These are phyloP conservation scores for Eucera pruinosa DNA, from an alignment of 2,888 invertebrate genomes.

Conservation along the genomic window DNA sequence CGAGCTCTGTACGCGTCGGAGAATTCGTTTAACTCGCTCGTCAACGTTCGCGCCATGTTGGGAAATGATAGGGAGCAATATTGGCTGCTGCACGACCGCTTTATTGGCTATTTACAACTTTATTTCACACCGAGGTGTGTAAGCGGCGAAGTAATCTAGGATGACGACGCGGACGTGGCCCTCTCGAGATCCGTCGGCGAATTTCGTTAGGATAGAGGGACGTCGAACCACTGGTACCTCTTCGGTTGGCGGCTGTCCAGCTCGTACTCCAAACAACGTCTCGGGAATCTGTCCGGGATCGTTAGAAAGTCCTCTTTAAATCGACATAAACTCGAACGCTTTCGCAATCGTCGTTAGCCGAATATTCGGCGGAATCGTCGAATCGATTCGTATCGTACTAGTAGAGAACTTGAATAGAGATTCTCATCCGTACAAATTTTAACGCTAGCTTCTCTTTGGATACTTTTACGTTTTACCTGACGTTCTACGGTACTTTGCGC, in stretches of 20 bases:
- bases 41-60: not conserved
- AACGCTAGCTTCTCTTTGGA: no score
- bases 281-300: conserved; percentile 70
- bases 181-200: conserved; percentile 3
- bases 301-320: conserved; percentile 54
- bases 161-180: conserved; percentile 10
- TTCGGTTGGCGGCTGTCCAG: conserved; percentile 77
- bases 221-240: conserved; percentile 81
- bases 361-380: not conserved
- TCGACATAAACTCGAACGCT: conserved; percentile 5
- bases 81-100: not conserved
- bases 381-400: no score
- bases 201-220: conserved; percentile 72
- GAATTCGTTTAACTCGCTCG: conserved; percentile 15
- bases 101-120: no score
- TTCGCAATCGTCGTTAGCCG: not conserved
- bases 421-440: no score
- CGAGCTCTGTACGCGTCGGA: not conserved
- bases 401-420: no score
- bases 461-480: no score
- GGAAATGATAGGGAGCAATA: not conserved
- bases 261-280: conserved; percentile 79
- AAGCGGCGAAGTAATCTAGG: no score
- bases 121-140: not conserved
- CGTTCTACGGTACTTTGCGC: no score